Evolutionary conservation across 2,888 invertebrate species (phyloP), one percentile per base, ranked within the genome.

Genomic region (Tenthredo mesomela): DNA sequence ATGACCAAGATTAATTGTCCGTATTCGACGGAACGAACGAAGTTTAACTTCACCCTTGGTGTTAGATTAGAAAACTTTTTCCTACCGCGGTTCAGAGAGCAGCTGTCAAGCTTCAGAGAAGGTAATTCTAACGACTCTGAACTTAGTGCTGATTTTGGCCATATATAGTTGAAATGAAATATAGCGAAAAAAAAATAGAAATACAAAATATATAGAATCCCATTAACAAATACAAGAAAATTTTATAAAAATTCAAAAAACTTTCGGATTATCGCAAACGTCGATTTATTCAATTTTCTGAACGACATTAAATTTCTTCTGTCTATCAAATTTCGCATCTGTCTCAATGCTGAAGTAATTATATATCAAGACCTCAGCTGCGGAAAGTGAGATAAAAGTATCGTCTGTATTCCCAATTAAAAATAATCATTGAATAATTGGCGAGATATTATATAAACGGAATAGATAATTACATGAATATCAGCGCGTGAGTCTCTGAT

Each of bases 31-130:
- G 43, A 71, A 33, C 3, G 67, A 15, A 25, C 29, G 54, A 77
- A 77, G 18, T 50, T 77, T 18, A 18, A 33, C 33, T 77, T 9
- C 54, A 29, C 15, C 71, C 43, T 7, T 21, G 71, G 71, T 43
- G 71, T 73, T 54, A 54, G 54, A 77, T 77, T 77, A 77, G 77
- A 77, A 47, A 77, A 50, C 33, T 54, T 77, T 77, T 29, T 54
- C 29, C 54, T 43, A 21, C 1, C 18, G 73, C 18, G 73, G 73
- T n/a, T 73, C 43, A 43, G 12, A 73, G 43, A 73, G 18, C 73
- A 43, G 73, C 73, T 73, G 21, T 73, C 73, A 43, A 73, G 73
- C 43, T 67, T 67, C 33, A 67, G 67, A 67, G 33, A 12, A 67
- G 67, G 18, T 67, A 29, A 33, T 67, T 67, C 67, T 67, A 33